These are phyloP conservation scores for Petrolisthes manimaculis DNA, from an alignment of 2,888 invertebrate species.

Conservation along the genomic window DNA sequence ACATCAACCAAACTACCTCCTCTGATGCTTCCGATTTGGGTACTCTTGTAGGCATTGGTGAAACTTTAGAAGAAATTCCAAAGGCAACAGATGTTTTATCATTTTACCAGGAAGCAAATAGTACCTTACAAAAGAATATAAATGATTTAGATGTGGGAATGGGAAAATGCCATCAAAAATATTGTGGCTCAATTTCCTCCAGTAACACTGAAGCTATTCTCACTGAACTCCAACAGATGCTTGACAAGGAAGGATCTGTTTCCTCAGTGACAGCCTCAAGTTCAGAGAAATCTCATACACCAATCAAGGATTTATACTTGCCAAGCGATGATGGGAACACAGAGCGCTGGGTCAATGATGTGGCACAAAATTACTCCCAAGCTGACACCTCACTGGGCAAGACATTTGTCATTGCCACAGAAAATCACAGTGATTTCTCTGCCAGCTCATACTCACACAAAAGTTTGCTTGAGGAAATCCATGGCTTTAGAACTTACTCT, in stretches of 20 bases:
- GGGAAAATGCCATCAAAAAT: no score
- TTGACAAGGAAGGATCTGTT: conserved; percentile 36
- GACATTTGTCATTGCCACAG: not conserved
- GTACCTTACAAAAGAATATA: no score
- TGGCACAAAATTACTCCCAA: not conserved
- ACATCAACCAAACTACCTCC: not conserved
- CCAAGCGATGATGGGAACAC: not conserved
- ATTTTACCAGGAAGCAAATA: no score
- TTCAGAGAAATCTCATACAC: not conserved
- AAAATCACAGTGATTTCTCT: conserved; percentile 19
- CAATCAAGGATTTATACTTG: no score
- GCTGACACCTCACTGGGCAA: not conserved
- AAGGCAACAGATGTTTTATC: not conserved
- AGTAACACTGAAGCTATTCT: conserved; percentile 28
- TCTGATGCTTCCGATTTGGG: not conserved
- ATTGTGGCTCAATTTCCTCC: conserved; percentile 15
- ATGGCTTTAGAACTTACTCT: conserved; percentile 16
- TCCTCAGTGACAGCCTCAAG: conserved; percentile 29
- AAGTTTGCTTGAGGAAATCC: conserved; percentile 42
- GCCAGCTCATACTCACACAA: conserved; percentile 8
- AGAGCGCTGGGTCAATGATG: conserved; percentile 25
- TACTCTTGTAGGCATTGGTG: not conserved
- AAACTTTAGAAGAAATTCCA: not conserved
- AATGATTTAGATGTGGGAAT: no score
- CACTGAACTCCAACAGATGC: conserved; percentile 45